A percentile compares a stretch with the other conserved stretches of the same genome.
Conservation (phyloP, 2,113 vertebrate species). For the Tupaia tana region DNA sequence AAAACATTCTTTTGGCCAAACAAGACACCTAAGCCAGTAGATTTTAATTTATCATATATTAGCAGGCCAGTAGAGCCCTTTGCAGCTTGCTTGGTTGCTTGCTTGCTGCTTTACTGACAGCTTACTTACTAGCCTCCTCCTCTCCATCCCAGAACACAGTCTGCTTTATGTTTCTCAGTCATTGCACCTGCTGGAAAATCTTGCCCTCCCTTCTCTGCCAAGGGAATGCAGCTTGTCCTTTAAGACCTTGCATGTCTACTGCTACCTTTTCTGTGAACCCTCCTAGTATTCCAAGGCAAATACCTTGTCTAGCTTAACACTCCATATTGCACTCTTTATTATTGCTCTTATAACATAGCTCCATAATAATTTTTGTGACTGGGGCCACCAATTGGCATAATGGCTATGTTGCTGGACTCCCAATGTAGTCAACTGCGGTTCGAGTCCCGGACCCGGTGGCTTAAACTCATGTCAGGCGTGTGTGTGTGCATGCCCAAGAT, state of each 20-base stretch:
- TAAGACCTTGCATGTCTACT: neutral
- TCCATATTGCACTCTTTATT: neutral
- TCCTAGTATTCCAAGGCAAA: constrained; percentile 27
- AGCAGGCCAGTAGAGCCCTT: neutral
- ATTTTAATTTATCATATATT: constrained; percentile 8
- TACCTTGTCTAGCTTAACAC: neutral
- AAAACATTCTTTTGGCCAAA: neutral
- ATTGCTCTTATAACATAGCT: neutral
- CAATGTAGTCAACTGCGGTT: no score
- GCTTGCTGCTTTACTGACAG: neutral
- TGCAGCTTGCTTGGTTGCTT: neutral
- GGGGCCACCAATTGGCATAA: no score
- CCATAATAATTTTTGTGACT: neutral
- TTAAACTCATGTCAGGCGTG: no score
- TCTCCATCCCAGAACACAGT: neutral
- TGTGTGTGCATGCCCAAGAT: no score
- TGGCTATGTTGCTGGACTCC: no score
- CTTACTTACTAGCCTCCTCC: neutral
- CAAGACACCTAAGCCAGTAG: neutral
- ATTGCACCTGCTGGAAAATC: constrained; percentile 6
- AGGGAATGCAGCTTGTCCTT: constrained; percentile 25
- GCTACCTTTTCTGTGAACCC: neutral
- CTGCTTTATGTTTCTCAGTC: constrained; percentile 46
- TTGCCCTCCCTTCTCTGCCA: neutral
- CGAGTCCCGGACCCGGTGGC: no score